Evolutionary conservation across 2,888 invertebrate species (phyloP), one percentile per base, ranked within the genome.

Genomic region (Amorpha juglandis): DNA sequence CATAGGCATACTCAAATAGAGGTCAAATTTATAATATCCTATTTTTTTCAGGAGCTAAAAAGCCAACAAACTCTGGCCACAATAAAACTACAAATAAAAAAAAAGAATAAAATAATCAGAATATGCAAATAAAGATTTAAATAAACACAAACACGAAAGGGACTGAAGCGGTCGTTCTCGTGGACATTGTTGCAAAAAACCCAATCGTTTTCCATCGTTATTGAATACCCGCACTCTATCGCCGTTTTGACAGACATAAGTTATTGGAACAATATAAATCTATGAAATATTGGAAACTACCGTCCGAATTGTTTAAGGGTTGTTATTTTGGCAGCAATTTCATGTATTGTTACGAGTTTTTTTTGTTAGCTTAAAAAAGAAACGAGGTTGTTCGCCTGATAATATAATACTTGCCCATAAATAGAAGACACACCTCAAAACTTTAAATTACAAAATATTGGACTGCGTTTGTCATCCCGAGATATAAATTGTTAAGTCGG

Each of bases 211-310:
- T 66, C 66, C 62, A 68, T 63, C 70, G 71, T 74, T 78, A 79
- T 79, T 77, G 74, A 79, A 79, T 72, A 71, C 66, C 70, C 70
- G 68, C 55, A 73, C 75, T 79, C 74, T 80, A 81, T 81, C 83
- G 78, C 73, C 76, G 67, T 80, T 80, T 73, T 83, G 86, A 83
- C 86, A 84, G 82, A 74, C 81, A 76, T 82, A 80, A 83, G 78
- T 82, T 83, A 84, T 84, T 82, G 84, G 76, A 75, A 77, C 83
- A 78, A 80, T 81, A 74, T 74, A 75, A 79, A 77, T 78, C 73
- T 74, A 78, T 84, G 83, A 86, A 85, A 86, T 85, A 86, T 85
- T 82, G 82, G 77, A 80, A 78, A 78, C 74, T 74, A 72, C 69
- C 72, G 67, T 71, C 72, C 63, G 73, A 76, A 75, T 75, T 71